These are phyloP conservation scores for Oophaga sylvatica DNA, from an alignment of 2,797 vertebrate species.

Conservation along the genomic window DNA sequence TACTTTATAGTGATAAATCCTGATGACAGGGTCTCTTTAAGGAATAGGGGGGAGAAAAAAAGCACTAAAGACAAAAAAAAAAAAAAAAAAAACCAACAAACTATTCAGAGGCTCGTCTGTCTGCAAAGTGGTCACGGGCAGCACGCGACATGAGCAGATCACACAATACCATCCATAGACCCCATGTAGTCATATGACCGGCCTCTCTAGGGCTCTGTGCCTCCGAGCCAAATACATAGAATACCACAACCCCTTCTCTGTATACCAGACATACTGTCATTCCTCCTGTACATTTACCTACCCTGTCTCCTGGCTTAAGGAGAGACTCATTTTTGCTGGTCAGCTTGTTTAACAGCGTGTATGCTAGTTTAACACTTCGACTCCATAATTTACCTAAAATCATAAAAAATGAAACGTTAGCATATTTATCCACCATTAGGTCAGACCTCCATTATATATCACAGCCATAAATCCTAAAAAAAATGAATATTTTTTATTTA, in stretches of 20 bases:
- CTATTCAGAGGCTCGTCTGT: background rate
- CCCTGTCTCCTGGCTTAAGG: slow-evolving; percentile 90
- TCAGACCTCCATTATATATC: too few species aligned
- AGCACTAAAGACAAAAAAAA: background rate
- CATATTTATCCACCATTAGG: too few species aligned
- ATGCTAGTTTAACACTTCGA: slow-evolving; percentile 92
- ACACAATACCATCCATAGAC: background rate
- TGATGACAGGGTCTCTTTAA: background rate
- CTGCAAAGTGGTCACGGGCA: background rate
- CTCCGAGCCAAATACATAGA: background rate
- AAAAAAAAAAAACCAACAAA: background rate
- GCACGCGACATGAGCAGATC: background rate
- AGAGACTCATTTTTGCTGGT: slow-evolving; percentile 89
- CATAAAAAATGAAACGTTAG: slow-evolving; percentile 12
- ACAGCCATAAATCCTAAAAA: too few species aligned
- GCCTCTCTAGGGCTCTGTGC: background rate
- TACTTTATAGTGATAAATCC: too few species aligned
- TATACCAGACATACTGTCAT: background rate
- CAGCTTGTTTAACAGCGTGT: slow-evolving; percentile 92
- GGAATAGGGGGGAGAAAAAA: background rate
- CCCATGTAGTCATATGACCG: background rate
- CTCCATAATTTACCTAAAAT: slow-evolving; percentile 92
- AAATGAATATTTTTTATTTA: too few species aligned
- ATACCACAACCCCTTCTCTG: background rate
- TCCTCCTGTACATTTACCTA: slow-evolving; percentile 70